Conservation (phyloP, 2,888 invertebrate species). For the Hydropsyche betteni region DNA sequence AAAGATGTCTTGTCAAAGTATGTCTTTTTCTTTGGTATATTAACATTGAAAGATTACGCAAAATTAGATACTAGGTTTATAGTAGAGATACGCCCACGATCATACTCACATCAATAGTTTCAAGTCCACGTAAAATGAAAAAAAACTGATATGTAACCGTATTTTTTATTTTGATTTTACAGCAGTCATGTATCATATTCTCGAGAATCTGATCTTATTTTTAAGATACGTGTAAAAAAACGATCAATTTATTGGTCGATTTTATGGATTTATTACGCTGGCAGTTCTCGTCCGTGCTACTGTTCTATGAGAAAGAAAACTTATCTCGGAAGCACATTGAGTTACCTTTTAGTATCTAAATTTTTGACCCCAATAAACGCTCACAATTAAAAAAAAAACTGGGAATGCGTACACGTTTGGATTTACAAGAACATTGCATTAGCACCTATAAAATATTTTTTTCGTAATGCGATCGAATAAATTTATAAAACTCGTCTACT, state of each 20-base stretch:
- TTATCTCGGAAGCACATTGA: slow-evolving; percentile 29
- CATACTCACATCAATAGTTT: no score
- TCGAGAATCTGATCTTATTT: no score
- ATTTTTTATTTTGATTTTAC: no score
- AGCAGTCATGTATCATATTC: no score
- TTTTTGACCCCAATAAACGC: slow-evolving; percentile 30
- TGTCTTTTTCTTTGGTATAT: no score
- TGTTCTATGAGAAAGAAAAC: slow-evolving; percentile 32
- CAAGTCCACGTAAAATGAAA: no score
- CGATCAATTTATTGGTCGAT: slow-evolving; percentile 7
- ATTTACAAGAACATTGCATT: slow-evolving; percentile 45
- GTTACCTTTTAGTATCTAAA: slow-evolving; percentile 21
- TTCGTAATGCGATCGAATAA: slow-evolving; percentile 21
- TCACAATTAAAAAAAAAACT: slow-evolving; percentile 2
- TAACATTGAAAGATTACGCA: no score
- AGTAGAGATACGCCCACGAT: no score
- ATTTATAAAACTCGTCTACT: slow-evolving; percentile 21
- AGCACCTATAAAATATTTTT: slow-evolving; percentile 37
- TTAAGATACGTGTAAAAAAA: slow-evolving; percentile 8
- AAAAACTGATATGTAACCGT: no score
- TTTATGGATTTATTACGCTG: slow-evolving; percentile 40
- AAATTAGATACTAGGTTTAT: no score
- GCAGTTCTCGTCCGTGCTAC: slow-evolving; percentile 31
- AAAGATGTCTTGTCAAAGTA: no score
- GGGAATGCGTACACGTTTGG: not conserved